Base-by-base conservation (phyloP, 2,113 vertebrate species). In the Lophura nycthemera region DNA sequence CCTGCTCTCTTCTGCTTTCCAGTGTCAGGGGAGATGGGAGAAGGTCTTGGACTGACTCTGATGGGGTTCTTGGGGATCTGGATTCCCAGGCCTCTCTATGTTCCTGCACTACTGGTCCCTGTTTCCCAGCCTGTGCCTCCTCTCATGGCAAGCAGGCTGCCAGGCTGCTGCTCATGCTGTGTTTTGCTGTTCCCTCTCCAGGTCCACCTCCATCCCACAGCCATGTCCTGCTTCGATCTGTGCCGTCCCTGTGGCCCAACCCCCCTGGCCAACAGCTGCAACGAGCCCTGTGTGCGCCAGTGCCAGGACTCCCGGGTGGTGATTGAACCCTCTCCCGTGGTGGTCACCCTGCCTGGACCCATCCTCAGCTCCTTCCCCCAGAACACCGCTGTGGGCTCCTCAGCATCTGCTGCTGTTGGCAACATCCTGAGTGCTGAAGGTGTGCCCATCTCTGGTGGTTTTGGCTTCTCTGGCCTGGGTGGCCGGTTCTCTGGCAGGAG, bases 141-240 rank as follows among this genome's bases (percentile, higher is more conserved):
- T 5, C 14, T 10, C 16, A 29, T 6, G 4, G 7, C 0, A 0
- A 69, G 24, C 4, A 20, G 6, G 10, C 3, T 9, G 10, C 60
- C 43, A 3, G 5, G 3, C 5, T 5, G 13, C 1, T 0, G 11
- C 80, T 80, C 34, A 0, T 0, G 0, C 5, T 21, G 2, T 2
- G 5, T 8, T 61, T 7, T 19, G 13, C 17, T 67, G 9, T 17
- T 13, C 4, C 27, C 45, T 74, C 8, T 59, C 22, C 86, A 81
- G 78, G 52, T 38, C 12, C n/a, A 32, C 24, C 27, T 81, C 19
- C 34, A 3, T 32, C 27, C 20, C 52, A 2, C 79, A 38, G 34
- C 54, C 79, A 81, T 77, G 74, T 63, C 74, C 74, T 76, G 74
- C 74, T 83, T 11, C 11, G 59, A 73, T 9, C 69, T 83, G 81